Conservation (phyloP, 2,113 vertebrate species). For the Xyliphius kryptos region DNA sequence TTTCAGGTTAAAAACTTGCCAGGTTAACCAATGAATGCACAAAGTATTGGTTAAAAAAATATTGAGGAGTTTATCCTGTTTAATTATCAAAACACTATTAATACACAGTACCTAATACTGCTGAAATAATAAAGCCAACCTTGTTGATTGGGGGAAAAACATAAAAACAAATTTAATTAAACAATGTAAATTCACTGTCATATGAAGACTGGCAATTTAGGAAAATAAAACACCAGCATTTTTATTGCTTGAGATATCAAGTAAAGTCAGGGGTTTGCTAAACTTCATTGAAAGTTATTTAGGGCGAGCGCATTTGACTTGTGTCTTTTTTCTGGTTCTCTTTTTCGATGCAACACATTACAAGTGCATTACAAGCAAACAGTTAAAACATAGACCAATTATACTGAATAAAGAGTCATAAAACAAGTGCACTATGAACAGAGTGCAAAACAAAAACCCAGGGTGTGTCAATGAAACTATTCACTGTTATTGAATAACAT, state of each 20-base stretch:
- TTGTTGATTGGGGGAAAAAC: slow-evolving; percentile 68
- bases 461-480: no score
- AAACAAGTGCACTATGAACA: no score
- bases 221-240: slow-evolving; percentile 98
- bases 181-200: slow-evolving; percentile 99
- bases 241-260: slow-evolving; percentile 99
- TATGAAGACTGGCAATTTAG: slow-evolving; percentile 96
- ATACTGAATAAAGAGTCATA: background rate
- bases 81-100: slow-evolving; percentile 85
- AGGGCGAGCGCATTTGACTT: slow-evolving; percentile 55
- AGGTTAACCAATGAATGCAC: no score
- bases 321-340: slow-evolving; percentile 50
- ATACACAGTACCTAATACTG: slow-evolving; percentile 99
- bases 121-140: slow-evolving; percentile 98
- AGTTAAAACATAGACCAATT: background rate
- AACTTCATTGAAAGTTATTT: slow-evolving; percentile 77
- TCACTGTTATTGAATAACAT: no score
- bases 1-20: no score
- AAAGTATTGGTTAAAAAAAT: no score
- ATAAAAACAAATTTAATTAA: slow-evolving; percentile 99
- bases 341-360: slow-evolving; percentile 39
- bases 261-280: slow-evolving; percentile 91
- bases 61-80: no score
- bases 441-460: no score
- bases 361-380: background rate